Evolutionary conservation across 1,140 invertebrate genomes (phyloP), one percentile per base, ranked within the genome.

Genomic region (Diachasma alloeum): DNA sequence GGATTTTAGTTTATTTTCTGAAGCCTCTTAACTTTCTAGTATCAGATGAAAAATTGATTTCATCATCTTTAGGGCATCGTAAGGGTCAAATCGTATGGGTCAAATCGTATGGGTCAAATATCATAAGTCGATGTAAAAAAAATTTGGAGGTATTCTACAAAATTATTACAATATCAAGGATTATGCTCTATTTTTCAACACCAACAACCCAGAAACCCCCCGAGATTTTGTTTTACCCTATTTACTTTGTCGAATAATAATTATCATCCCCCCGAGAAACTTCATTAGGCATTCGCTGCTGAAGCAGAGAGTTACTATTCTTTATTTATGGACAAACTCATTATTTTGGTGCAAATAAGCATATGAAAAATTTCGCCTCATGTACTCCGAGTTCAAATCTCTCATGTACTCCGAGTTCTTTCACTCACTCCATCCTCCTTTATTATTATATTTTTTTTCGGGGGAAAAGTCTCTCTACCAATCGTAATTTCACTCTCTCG

Each of bases 311-410:
- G 74, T 69, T 76, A 86, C 84, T 82, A 87, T 87, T 87, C 87
- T 88, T 88, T 88, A 88, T 88, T 88, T 87, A 89, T 88, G 87
- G 84, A 88, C 83, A 89, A 86, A 86, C 87, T 89, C 87, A 88
- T 89, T 89, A 89, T 89, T 89, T 87, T 85, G 88, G 87, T 88
- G 84, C 87, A 89, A 83, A 86, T 89, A 85, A 89, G 87, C 87
- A 89, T 88, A 89, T 87, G 86, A 88, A 88, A 88, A 87, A 87
- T 87, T 86, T 71, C n/a, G 0, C 17, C 44, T 15, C 31, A 17
- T 56, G 22, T 56, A 37, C 59, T 24, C 36, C 24, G n/a, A 11
- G 24, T 67, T 68, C 36, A n/a, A 15, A 22, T 56, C 71, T 36
- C 44, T 15, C 31, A 17, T 56, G 22, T 56, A 37, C 59, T 24